Evolutionary conservation across 2,888 invertebrate genomes (phyloP).

Genomic region (Megalurothrips usitatus): DNA sequence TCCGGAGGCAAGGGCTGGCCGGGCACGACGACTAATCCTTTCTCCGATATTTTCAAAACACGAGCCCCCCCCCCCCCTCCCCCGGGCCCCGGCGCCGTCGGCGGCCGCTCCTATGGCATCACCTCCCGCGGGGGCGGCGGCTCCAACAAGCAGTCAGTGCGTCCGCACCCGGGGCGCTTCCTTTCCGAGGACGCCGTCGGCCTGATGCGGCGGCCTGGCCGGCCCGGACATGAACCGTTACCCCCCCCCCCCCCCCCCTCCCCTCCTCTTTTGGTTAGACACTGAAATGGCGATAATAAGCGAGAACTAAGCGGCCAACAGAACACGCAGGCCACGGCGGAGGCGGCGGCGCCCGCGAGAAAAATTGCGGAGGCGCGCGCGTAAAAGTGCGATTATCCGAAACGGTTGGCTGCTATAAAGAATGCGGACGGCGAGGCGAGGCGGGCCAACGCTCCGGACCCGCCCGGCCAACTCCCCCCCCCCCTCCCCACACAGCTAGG

Average conservation of each 20-base stretch:
- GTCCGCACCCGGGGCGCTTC: no score
- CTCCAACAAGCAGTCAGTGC: no score
- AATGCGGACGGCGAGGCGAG: background rate
- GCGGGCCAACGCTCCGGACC: background rate
- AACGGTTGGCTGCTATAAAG: background rate
- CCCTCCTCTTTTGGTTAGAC: background rate
- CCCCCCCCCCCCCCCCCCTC: background rate
- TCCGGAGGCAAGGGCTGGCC: background rate
- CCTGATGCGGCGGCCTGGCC: background rate
- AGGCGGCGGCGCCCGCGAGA: background rate
- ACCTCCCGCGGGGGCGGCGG: no score
- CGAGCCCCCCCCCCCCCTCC: background rate
- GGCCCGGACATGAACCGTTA: background rate
- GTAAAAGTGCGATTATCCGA: conserved; percentile 18
- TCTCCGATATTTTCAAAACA: conserved; percentile 6
- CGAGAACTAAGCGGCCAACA: background rate
- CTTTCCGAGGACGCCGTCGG: background rate
- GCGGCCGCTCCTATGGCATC: no score
- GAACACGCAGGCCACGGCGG: no score
- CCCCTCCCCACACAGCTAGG: background rate
- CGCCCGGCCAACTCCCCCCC: background rate
- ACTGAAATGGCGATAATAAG: background rate
- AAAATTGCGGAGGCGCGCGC: conserved; percentile 14
- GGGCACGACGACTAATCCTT: background rate
- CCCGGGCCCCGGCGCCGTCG: background rate